phyloP scores from a whole-genome alignment of 2,797 vertebrate genomes.

The Vireo griseus region DNA sequence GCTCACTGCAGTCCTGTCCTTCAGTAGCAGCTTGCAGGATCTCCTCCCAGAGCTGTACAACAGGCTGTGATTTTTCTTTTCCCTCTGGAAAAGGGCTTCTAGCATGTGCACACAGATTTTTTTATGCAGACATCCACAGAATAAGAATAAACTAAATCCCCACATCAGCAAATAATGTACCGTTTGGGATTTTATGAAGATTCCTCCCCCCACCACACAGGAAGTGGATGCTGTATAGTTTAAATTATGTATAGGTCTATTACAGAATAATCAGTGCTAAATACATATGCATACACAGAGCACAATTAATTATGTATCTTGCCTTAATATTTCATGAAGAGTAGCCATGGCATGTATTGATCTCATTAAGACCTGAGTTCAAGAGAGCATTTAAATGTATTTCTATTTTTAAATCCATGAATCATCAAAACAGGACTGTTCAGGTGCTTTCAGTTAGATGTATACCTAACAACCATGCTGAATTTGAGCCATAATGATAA shows the following conservation, averaged over 20 bases:
- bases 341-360: not conserved
- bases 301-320: conserved; percentile 11
- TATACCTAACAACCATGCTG: not conserved
- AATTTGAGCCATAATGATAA: conserved; percentile 7
- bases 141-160: not conserved
- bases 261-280: conserved; percentile 3
- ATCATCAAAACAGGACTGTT: not conserved
- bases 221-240: not conserved
- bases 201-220: accelerated
- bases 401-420: conserved; percentile 10
- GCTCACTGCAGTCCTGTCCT: not conserved
- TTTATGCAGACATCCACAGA: not conserved
- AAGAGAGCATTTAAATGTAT: not conserved
- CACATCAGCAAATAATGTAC: not conserved
- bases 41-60: not conserved
- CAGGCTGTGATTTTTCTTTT: not conserved
- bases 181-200: not conserved
- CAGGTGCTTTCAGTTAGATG: not conserved
- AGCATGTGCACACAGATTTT: not conserved
- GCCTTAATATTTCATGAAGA: conserved; percentile 14
- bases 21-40: not conserved
- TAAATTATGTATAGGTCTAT: conserved; percentile 19
- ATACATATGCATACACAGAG: not conserved
- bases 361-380: not conserved
- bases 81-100: not conserved